Percentiles rank a stretch among this genome's conserved stretches.
Conservation (phyloP, 2,888 invertebrate species). For the Stenchaetothrips biformis region DNA sequence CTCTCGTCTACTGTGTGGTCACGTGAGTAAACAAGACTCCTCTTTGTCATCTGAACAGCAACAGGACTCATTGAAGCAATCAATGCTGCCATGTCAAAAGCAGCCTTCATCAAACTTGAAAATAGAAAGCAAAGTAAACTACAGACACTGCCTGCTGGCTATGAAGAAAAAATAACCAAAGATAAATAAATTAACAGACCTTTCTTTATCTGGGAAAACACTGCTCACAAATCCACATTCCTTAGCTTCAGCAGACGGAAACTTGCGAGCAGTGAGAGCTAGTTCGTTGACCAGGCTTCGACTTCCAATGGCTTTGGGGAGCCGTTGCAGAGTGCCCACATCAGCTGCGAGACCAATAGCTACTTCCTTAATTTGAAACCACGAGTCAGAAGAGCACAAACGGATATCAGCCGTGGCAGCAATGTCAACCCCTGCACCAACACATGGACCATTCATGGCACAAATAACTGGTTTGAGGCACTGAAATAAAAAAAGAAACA, state of each 20-base stretch:
- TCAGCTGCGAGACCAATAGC: slow-evolving; percentile 77
- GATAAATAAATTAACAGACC: slow-evolving; percentile 46
- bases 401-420: slow-evolving; percentile 87
- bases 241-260: slow-evolving; percentile 74
- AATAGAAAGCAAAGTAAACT: slow-evolving; percentile 30
- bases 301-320: slow-evolving; percentile 86
- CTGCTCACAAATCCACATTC: slow-evolving; percentile 77
- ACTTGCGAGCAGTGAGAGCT: slow-evolving; percentile 77
- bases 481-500: slow-evolving; percentile 41
- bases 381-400: slow-evolving; percentile 83
- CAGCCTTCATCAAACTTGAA: slow-evolving; percentile 64
- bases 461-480: slow-evolving; percentile 89
- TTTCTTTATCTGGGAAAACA: slow-evolving; percentile 63
- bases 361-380: slow-evolving; percentile 86
- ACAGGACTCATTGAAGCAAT: slow-evolving; percentile 91
- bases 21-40: slow-evolving; percentile 75
- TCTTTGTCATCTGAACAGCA: slow-evolving; percentile 88
- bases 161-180: neutral
- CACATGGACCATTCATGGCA: slow-evolving; percentile 80
- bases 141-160: neutral
- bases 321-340: slow-evolving; percentile 86
- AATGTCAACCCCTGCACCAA: slow-evolving; percentile 88
- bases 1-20: slow-evolving; percentile 84
- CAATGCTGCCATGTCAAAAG: slow-evolving; percentile 65
- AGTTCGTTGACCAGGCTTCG: slow-evolving; percentile 83